These are phyloP conservation scores for Crotalus helleri DNA, from an alignment of 2,113 vertebrate species.

Conservation along the genomic window DNA sequence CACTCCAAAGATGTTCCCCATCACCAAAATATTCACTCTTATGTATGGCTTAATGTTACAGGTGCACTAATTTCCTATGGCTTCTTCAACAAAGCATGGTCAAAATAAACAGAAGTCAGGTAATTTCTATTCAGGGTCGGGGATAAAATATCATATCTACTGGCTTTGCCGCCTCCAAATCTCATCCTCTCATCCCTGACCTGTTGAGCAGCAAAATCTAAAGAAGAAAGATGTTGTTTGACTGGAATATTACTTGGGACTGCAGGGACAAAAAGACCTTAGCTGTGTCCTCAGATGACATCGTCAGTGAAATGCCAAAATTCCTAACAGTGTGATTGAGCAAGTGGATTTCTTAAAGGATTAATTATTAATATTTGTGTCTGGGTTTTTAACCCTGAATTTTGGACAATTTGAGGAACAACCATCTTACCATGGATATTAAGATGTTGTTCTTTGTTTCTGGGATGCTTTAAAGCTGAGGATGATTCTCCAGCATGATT, in stretches of 20 bases:
- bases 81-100: neutral
- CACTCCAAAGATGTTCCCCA: neutral
- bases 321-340: neutral
- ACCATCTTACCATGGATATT: constrained; percentile 21
- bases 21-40: neutral
- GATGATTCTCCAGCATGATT: neutral
- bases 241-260: neutral
- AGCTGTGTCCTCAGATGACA: neutral
- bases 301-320: neutral
- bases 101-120: neutral
- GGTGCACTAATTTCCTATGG: neutral
- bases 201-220: neutral
- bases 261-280: neutral
- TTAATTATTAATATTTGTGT: constrained; percentile 17
- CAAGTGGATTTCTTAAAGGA: constrained; percentile 17
- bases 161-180: neutral
- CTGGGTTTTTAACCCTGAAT: constrained; percentile 10
- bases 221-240: neutral
- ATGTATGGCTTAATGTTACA: too few relatives aligned
- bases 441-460: constrained; percentile 38
- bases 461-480: constrained; percentile 5
- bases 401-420: constrained; percentile 40
- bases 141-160: neutral
- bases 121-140: neutral
- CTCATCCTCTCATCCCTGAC: neutral